Conservation (phyloP, 2,888 invertebrate species). For the Beris chalybata region DNA sequence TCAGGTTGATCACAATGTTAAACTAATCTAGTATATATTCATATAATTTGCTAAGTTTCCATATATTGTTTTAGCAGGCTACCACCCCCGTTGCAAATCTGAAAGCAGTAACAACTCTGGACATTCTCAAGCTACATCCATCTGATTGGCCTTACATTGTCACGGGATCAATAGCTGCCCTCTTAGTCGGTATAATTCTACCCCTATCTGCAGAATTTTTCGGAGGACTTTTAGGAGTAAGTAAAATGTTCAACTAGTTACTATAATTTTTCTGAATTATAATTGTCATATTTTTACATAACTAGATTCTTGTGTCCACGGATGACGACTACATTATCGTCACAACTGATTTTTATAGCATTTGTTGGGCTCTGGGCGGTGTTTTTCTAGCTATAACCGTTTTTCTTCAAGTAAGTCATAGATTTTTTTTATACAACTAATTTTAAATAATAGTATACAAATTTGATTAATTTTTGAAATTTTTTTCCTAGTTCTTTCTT, state of each 20-base stretch:
- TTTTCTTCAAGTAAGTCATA: not conserved
- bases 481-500: conserved; percentile 59
- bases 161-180: conserved; percentile 64
- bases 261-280: too few species aligned
- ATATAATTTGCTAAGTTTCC: too few species aligned
- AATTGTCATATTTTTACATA: too few species aligned
- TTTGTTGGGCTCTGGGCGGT: too few species aligned
- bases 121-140: conserved; percentile 63
- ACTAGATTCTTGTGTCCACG: too few species aligned
- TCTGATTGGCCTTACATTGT: conserved; percentile 70
- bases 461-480: conserved; percentile 4
- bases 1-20: too few species aligned
- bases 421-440: conserved; percentile 56
- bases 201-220: conserved; percentile 73
- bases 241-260: conserved; percentile 40
- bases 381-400: not conserved
- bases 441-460: too few species aligned
- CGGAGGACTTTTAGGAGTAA: conserved; percentile 70
- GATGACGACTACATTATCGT: too few species aligned
- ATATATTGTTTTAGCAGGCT: too few species aligned
- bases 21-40: too few species aligned
- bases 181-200: conserved; percentile 71
- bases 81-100: too few species aligned
- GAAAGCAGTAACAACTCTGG: conserved; percentile 53
- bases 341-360: too few species aligned